Percentiles rank a stretch among this genome's conserved stretches.
These are phyloP conservation scores for Phortica okadai DNA, from an alignment of 2,888 invertebrate species.

Conservation along the genomic window DNA sequence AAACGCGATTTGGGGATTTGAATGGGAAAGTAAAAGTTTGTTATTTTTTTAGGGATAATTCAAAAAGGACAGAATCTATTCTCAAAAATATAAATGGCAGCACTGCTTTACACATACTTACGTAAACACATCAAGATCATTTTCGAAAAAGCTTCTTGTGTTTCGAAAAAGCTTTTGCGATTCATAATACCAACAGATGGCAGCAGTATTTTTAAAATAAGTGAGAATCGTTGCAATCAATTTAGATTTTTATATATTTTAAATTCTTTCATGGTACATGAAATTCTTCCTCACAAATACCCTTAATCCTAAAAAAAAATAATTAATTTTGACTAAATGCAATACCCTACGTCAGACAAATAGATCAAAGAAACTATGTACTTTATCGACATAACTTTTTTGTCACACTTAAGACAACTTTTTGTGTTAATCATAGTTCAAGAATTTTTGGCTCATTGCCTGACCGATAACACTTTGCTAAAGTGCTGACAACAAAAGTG, in stretches of 20 bases:
- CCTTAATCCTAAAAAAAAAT: too few species aligned
- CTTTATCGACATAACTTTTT: not conserved
- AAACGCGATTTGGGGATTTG: too few species aligned
- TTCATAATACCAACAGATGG: conserved; percentile 50
- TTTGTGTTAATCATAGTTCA: conserved; percentile 6
- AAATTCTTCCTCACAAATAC: too few species aligned
- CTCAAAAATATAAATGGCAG: not conserved
- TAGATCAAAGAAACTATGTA: too few species aligned
- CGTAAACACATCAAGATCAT: not conserved
- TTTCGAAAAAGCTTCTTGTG: conserved; percentile 57
- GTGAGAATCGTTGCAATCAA: too few species aligned
- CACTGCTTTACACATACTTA: not conserved
- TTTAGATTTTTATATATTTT: too few species aligned
- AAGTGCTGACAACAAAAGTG: conserved; percentile 6
- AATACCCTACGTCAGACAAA: too few species aligned
- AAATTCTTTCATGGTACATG: too few species aligned
- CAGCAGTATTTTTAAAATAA: conserved; percentile 38
- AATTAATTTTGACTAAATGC: too few species aligned
- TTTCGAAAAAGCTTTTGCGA: conserved; percentile 51
- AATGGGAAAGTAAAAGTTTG: not conserved
- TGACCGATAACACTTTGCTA: not conserved
- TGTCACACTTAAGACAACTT: conserved; percentile 37
- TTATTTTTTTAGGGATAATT: not conserved
- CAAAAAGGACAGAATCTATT: not conserved
- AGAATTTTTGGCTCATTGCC: not conserved